A percentile compares a stretch with the other conserved stretches of the same genome.
Evolutionary conservation across 2,113 vertebrate genomes (phyloP).

Genomic region (Hydrochoerus hydrochaeris): DNA sequence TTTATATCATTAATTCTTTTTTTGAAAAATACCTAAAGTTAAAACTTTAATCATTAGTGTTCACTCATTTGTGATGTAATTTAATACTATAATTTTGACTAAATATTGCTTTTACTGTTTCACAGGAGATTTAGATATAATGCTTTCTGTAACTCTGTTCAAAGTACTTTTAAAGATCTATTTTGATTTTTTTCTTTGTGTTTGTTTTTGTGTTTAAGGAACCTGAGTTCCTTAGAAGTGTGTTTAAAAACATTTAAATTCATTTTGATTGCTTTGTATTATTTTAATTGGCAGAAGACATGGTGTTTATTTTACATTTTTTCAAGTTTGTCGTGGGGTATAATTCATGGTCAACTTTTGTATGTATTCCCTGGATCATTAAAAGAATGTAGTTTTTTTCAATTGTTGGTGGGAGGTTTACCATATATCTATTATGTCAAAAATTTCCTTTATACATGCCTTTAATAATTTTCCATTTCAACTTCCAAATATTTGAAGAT

Average conservation of each 20-base stretch:
- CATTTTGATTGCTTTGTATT: neutral
- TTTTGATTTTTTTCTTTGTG: neutral
- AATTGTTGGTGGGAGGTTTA: neutral
- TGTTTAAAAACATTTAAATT: neutral
- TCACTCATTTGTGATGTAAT: neutral
- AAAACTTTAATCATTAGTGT: neutral
- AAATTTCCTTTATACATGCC: neutral
- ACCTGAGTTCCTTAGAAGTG: neutral
- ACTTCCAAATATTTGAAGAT: neutral
- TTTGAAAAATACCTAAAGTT: neutral
- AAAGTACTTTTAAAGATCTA: neutral
- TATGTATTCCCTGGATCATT: neutral
- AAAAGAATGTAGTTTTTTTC: neutral
- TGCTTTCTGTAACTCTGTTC: neutral
- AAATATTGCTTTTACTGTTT: conserved; percentile 16
- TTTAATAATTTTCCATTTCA: neutral
- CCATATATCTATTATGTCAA: neutral
- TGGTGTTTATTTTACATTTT: neutral
- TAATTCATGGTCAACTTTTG: neutral
- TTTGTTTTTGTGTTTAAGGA: neutral
- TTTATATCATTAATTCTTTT: neutral
- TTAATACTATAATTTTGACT: neutral
- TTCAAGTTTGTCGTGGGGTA: neutral
- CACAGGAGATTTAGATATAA: neutral
- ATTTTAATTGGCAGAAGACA: neutral